Conservation (phyloP, 2,113 vertebrate genomes). For the Pipra filicauda region DNA sequence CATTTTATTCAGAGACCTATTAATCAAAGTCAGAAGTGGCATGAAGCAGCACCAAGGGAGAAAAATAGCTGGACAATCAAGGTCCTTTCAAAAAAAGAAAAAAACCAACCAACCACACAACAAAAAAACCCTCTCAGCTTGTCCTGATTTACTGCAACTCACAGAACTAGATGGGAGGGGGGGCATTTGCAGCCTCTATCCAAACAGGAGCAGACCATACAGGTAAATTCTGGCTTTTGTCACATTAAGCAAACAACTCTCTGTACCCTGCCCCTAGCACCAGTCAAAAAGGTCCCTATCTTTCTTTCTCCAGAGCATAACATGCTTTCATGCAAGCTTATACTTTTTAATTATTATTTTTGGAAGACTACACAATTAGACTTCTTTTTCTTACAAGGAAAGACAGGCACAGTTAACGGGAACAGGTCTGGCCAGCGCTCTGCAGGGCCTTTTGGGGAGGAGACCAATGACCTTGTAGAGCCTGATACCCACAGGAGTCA, state of each 20-base stretch:
- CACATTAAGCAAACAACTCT: constrained; percentile 49
- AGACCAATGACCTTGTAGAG: constrained; percentile 5
- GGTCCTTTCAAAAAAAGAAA: not conserved
- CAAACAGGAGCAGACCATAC: constrained; percentile 18
- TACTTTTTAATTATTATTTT: constrained; percentile 61
- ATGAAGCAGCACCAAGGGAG: constrained; percentile 56
- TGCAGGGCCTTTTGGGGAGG: constrained; percentile 59
- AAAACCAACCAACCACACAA: not conserved
- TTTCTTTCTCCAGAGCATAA: constrained; percentile 37
- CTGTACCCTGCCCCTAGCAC: not conserved
- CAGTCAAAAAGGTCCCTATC: constrained; percentile 59
- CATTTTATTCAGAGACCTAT: constrained; percentile 79
- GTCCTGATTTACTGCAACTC: constrained; percentile 39
- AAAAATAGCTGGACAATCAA: constrained; percentile 53
- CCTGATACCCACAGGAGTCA: not conserved
- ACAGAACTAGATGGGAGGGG: not conserved
- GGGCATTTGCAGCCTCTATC: constrained; percentile 21
- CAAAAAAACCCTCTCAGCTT: not conserved
- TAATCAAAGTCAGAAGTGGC: constrained; percentile 78
- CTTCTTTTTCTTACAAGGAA: constrained; percentile 50
- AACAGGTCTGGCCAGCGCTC: constrained; percentile 66
- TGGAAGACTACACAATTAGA: constrained; percentile 2
- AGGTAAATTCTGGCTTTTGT: constrained; percentile 64
- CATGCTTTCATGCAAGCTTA: not conserved
- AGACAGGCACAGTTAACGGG: constrained; percentile 20